Evolutionary conservation across 2,888 invertebrate genomes (phyloP).

Genomic region (Gymnoscelis rufifasciata): DNA sequence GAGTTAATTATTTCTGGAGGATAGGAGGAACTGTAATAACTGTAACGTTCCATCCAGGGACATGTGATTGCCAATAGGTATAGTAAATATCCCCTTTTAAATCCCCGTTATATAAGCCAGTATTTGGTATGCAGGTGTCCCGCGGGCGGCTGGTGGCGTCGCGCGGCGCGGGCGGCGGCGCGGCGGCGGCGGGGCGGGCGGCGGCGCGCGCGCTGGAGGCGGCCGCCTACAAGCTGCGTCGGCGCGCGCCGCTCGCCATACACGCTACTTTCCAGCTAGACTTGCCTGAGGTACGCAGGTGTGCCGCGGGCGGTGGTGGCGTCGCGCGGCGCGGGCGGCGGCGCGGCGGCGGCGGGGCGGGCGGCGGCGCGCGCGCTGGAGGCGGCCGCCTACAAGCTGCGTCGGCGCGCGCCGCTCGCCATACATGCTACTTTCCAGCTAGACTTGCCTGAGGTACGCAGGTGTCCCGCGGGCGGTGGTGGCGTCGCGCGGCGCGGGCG

Average conservation of each 20-base stretch:
- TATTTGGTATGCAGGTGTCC: constrained; percentile 72
- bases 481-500: constrained; percentile 34
- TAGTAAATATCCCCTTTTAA: too few species aligned
- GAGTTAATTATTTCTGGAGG: too few species aligned
- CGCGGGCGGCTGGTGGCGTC: constrained; percentile 45
- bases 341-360: constrained; percentile 39
- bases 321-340: constrained; percentile 28
- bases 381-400: constrained; percentile 92
- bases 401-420: constrained; percentile 92
- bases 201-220: constrained; percentile 81
- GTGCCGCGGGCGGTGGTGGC: constrained; percentile 56
- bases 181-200: constrained; percentile 45
- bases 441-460: constrained; percentile 88
- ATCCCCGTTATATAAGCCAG: too few species aligned
- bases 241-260: constrained; percentile 92
- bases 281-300: constrained; percentile 87
- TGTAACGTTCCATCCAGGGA: too few species aligned
- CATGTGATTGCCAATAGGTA: too few species aligned
- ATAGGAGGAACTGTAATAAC: too few species aligned
- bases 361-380: constrained; percentile 77
- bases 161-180: constrained; percentile 31
- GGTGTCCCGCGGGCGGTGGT: too few species aligned
- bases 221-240: constrained; percentile 92
- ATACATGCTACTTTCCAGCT: constrained; percentile 90
- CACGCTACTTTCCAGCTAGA: constrained; percentile 91